Evolutionary conservation across 2,888 invertebrate genomes (phyloP), one percentile per base, ranked within the genome.

Genomic region (Patella depressa): DNA sequence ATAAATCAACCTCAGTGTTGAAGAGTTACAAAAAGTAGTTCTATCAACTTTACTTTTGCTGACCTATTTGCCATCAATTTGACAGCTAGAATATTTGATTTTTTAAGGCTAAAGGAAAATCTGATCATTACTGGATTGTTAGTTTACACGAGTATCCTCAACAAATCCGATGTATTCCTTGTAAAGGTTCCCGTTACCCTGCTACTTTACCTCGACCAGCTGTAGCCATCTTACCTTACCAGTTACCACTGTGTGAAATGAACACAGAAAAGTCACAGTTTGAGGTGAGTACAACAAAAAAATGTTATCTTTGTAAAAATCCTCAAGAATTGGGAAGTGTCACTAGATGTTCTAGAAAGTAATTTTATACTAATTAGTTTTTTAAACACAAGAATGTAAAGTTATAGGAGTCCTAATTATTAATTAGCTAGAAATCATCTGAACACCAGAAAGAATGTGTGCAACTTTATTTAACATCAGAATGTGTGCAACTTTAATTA

Each of bases 141-240:
- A 94, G 96, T 81, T 92, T 97, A 0, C 95, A 94, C 82, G 98
- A 98, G 92, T 93, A 93, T 0, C 94, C 94, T 19, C 95, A 96
- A 91, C 95, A 94, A 76, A 93, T 97, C 82, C 91, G 96, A 69
- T 96, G 96, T 17, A 95, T 98, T 53, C 93, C 96, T 75, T 98
- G 98, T 87, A 95, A 96, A 89, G 97, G 97, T n/a, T 93, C 95
- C 24, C 93, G 95, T 19, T 98, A 96, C 93, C 98, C 98, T 0
- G 94, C 95, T 53, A 96, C 97, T 0, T 94, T 95, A 34, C 98
- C 98, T 0, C 94, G 96, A 75, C 98, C 98, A 2, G 95, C 95
- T 80, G 93, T 97, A 7, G 93, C 94, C 17, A 95, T 97, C 89
- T 90, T 98, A 81, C 93, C 94, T 3, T 93, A 93, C 79, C 88